Evolutionary conservation across 2,113 vertebrate genomes (phyloP), one percentile per base, ranked within the genome.

Genomic region (Amblyornis subalaris): DNA sequence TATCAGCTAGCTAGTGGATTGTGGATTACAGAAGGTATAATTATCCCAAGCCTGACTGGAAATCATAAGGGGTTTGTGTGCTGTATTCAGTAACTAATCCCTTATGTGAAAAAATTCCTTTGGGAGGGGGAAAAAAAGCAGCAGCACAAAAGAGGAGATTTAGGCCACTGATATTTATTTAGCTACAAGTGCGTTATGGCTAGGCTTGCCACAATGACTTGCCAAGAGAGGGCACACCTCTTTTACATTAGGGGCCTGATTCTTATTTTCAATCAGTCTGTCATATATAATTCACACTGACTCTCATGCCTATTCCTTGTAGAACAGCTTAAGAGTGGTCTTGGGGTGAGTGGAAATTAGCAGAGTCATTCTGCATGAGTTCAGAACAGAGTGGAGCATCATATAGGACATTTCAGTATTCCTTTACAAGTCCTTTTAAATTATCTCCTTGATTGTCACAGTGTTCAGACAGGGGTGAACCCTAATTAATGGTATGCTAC

Each of bases 1-100:
- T 92, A 77, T 95, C 74, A 93, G 57, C 65, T 94, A 85, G 65
- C 85, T 83, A 76, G 64, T 79, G 47, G 64, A 89, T 83, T 95
- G 65, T 77, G 66, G 48, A 64, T 95, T 93, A 73, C 20, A 86
- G 75, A 88, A 93, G 47, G 44, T 78, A 36, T 90, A 93, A 93
- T 94, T 96, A 92, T 71, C 55, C 40, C 22, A 85, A 91, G 31
- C 28, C 55, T 77, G 45, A 86, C 24, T 82, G 75, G 66, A 92
- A 92, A 36, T 67, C 1, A 1, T 69, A 71, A 89, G 61, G 51
- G 75, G 38, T 67, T 84, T 66, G 25, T 81, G 36, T 85, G 47
- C 26, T 66, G 31, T 72, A 25, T 75, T 95, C 70, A 79, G 66
- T 70, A 93, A 80, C 61, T 85, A 82, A 85, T 81, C 20, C 26